These are phyloP conservation scores for Clarias macrocephalus DNA, from an alignment of 2,113 vertebrate genomes.

Conservation along the genomic window DNA sequence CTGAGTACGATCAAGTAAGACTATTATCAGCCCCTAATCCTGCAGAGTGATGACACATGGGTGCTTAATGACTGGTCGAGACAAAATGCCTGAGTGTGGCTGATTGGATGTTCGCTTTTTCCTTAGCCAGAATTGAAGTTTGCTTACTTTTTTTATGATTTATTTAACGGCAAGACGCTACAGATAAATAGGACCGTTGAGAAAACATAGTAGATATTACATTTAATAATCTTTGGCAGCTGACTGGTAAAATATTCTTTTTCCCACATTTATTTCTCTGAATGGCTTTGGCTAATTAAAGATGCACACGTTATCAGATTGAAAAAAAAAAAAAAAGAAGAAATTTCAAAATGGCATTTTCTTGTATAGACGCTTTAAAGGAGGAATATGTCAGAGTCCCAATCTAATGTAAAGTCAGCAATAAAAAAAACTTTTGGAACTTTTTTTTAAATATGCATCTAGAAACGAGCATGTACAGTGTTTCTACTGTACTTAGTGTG, in stretches of 20 bases:
- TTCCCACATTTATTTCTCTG: not conserved
- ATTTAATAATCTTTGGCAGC: not conserved
- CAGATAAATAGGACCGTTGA: not conserved
- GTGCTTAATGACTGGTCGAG: not conserved
- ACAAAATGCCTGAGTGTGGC: not conserved
- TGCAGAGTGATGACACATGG: not conserved
- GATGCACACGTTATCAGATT: not conserved
- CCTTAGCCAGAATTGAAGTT: not conserved
- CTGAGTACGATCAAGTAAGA: conserved; percentile 95
- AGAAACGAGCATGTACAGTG: no score
- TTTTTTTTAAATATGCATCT: not conserved
- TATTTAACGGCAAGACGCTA: not conserved
- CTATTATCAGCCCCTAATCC: conserved; percentile 24
- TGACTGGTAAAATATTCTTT: not conserved
- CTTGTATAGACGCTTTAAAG: not conserved
- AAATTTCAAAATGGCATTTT: no score
- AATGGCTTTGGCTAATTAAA: not conserved
- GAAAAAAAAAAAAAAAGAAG: no score
- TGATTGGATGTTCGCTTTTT: conserved; percentile 8
- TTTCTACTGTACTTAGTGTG: not conserved
- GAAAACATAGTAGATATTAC: not conserved
- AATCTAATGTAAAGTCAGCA: not conserved
- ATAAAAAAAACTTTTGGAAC: not conserved
- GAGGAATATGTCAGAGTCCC: not conserved
- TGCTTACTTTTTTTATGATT: not conserved